Base-by-base conservation (phyloP, 2,797 vertebrate species). In the Poeciliopsis gracilis region DNA sequence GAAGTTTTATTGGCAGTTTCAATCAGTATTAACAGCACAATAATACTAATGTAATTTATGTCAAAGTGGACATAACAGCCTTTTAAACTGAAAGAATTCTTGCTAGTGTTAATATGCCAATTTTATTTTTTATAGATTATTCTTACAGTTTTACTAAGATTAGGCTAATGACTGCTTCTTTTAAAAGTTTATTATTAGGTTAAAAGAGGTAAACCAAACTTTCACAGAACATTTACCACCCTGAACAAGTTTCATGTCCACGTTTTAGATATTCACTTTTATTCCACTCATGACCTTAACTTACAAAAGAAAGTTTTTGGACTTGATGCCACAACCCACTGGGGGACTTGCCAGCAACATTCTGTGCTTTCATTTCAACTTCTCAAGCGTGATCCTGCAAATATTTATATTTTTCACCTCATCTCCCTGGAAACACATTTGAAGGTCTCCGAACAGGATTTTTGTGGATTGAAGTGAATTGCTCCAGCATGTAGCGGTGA, bases 401-500 rank as follows among this genome's bases (percentile, higher is more conserved):
- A 94, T 95, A 94, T 94, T 93, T 89, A 91, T 93, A 80, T 70
- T 93, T 91, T 84, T 84, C 80, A 82, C 82, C 77, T 53, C 85
- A 90, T 94, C 87, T 91, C 92, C 89, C 69, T 89, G 87, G 93
- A 93, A 91, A 93, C 92, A 83, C 67, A 6, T 92, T 93, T 90
- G 87, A 93, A 91, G 86, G 80, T 84, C 80, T 89, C 72, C 69
- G 91, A 90, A 91, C 92, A 89, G 83, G 86, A 91, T 92, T 93
- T 93, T 85, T 71, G 73, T 87, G 87, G 88, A 82, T 80, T 93
- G 86, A 72, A 89, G 89, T 91, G 84, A 92, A 93, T 93, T 89
- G 86, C 84, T 91, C 79, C 79, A 84, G 69, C 82, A 78, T 91
- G 86, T 88, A 88, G 86, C 69, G 77, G 75, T 79, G 72, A 80